Evolutionary conservation across 2,888 invertebrate species (phyloP).

Genomic region (Allophyes oxyacanthae): DNA sequence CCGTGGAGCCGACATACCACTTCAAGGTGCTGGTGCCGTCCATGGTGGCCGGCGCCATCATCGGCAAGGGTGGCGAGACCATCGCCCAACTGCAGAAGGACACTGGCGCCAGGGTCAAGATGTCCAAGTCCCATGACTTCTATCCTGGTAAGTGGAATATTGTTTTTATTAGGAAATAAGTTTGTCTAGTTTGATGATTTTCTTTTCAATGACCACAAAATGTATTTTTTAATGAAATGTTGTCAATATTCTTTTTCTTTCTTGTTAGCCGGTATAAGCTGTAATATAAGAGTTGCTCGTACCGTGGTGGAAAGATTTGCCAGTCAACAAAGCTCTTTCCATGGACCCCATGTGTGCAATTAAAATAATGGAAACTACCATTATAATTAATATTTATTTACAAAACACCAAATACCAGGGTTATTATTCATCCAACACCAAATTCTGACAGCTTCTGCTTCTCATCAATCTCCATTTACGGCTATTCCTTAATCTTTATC

Average conservation of each 20-base stretch:
- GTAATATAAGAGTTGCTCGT: too few species aligned
- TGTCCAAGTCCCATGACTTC: conserved; percentile 99
- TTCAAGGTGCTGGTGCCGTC: conserved; percentile 99
- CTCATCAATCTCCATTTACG: conserved; percentile 32
- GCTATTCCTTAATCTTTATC: conserved; percentile 30
- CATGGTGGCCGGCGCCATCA: conserved; percentile 99
- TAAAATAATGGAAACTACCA: too few species aligned
- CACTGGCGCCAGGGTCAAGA: conserved; percentile 98
- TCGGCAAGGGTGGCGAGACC: conserved; percentile 99
- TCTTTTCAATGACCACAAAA: too few species aligned
- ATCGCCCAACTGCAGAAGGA: conserved; percentile 99
- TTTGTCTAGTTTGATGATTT: too few species aligned
- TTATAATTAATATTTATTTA: too few species aligned
- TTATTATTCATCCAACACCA: conserved; percentile 10
- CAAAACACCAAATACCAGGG: not conserved
- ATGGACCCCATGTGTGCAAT: too few species aligned
- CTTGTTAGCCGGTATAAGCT: too few species aligned
- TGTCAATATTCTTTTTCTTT: too few species aligned
- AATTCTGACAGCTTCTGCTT: conserved; percentile 24
- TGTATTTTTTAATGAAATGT: too few species aligned
- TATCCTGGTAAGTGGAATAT: conserved; percentile 95
- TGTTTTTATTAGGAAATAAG: not conserved
- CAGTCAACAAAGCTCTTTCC: too few species aligned
- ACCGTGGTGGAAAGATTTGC: too few species aligned
- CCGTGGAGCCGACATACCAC: conserved; percentile 97